Conservation (phyloP, 1,140 invertebrate species). For the Euglossa dilemma region DNA sequence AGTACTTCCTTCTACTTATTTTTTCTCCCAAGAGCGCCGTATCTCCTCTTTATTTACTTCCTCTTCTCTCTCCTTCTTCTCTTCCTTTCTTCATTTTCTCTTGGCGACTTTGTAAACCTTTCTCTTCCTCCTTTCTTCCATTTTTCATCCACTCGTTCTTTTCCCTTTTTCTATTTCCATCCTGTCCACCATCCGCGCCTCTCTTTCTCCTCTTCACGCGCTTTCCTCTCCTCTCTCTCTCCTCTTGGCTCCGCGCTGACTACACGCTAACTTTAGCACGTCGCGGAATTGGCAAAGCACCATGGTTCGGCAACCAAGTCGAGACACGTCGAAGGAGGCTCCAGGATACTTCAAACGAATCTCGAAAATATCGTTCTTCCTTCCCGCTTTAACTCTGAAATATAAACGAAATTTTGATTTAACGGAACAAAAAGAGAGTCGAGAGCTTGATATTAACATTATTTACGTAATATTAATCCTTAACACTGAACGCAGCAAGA, state of each 20-base stretch:
- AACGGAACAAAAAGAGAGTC: too few relatives aligned
- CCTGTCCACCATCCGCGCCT: not conserved
- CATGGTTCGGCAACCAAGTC: slow-evolving; percentile 32
- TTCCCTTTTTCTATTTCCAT: slow-evolving; percentile 20
- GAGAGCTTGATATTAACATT: too few relatives aligned
- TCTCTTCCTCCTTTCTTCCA: not conserved
- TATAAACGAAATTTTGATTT: too few relatives aligned
- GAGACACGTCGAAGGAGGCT: slow-evolving; percentile 10
- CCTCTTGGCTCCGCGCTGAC: slow-evolving; percentile 52
- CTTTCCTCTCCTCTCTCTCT: not conserved
- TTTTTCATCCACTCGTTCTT: slow-evolving; percentile 2
- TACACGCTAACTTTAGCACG: slow-evolving; percentile 63
- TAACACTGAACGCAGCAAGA: too few relatives aligned
- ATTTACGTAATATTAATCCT: not conserved
- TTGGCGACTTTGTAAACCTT: slow-evolving; percentile 8
- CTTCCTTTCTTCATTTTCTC: not conserved
- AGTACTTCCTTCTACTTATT: not conserved
- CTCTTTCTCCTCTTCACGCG: not conserved
- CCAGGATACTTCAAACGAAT: not conserved
- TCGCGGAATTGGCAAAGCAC: slow-evolving; percentile 71
- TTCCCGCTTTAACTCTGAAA: too few relatives aligned
- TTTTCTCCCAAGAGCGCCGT: not conserved
- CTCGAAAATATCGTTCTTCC: too few relatives aligned
- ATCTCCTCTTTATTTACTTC: not conserved
- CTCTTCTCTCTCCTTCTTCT: not conserved